Base-by-base conservation (phyloP, 2,888 invertebrate genomes). In the Scelioninae gen. 2 region DNA sequence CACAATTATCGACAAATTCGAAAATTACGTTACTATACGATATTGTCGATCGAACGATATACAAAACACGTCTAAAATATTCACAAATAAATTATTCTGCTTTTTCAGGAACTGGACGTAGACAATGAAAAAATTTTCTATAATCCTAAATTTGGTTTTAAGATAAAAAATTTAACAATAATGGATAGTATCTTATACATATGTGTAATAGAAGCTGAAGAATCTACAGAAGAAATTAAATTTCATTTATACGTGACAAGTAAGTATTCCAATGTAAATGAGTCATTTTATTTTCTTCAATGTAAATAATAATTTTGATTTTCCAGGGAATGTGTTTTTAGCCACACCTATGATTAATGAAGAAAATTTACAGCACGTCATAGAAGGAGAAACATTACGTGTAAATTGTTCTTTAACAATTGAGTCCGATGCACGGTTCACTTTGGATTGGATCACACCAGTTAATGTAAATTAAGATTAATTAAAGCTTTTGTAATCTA, bases 101-200 rank as follows among this genome's bases (percentile, higher is more conserved):
- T 35, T 33, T 35, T 60, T 9, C 18, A 63, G 39, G 22, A 58
- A 39, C 13, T 31, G 39, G 45, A 50, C 10, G 28, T 25, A 80
- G 45, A 79, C 77, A 35, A 46, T 11, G 35, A 9, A 28, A 68
- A 68, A 19, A 11, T 45, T 18, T 46, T 13, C 22, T 89, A 81
- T 80, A 85, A 89, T 82, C 87, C 87, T 25, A 87, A 84, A 82
- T 81, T 83, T 76, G 89, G 89, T 78, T 88, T 87, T 79, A 83
- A 71, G 1, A 78, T 88, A 70, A 74, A 72, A 35, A 81, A 84
- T 25, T 75, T 84, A 2, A 81, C 82, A 2, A 64, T 87, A 11
- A 79, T 74, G 35, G 83, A 86, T 25, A 78, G 65, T 6, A 81
- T 76, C 1, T 52, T 43, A 11, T 80, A 74, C 37, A 64, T 11